These are phyloP conservation scores for Ophiothrix spiculata DNA, from an alignment of 35 echinoderm and acorn worm genomes.

Conservation along the genomic window DNA sequence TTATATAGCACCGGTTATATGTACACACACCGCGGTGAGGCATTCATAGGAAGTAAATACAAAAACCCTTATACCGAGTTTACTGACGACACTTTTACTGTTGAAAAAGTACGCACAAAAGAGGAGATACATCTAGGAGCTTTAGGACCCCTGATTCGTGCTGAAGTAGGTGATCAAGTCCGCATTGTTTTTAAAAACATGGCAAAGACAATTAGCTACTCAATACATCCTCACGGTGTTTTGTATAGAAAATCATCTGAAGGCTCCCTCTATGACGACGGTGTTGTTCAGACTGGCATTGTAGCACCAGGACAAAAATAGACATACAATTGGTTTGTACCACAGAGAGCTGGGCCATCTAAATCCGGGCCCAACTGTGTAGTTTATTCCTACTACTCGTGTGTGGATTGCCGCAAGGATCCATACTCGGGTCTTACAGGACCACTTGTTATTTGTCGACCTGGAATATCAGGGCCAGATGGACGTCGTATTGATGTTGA, in stretches of 20 bases:
- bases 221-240: constrained; percentile 66
- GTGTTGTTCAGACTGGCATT: not conserved
- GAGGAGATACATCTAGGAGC: constrained; percentile 35
- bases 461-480: constrained; percentile 22
- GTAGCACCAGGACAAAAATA: constrained; percentile 14
- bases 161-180: constrained; percentile 46
- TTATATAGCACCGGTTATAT: not conserved
- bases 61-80: constrained; percentile 50
- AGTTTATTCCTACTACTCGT: constrained; percentile 73
- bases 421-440: constrained; percentile 71
- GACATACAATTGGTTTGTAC: constrained; percentile 60
- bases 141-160: constrained; percentile 40
- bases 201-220: constrained; percentile 41
- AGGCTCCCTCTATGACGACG: not conserved
- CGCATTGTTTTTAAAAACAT: constrained; percentile 42
- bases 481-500: constrained; percentile 63
- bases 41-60: constrained; percentile 30
- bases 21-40: not conserved
- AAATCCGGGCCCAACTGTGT: constrained; percentile 54
- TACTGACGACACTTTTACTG: constrained; percentile 36
- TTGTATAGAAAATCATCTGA: not conserved
- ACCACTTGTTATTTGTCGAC: constrained; percentile 71
- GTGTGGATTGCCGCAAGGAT: constrained; percentile 47
- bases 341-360: constrained; percentile 39
- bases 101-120: not conserved